Evolutionary conservation across 2,888 invertebrate species (phyloP).

Genomic region (Drosophila hamatofila): DNA sequence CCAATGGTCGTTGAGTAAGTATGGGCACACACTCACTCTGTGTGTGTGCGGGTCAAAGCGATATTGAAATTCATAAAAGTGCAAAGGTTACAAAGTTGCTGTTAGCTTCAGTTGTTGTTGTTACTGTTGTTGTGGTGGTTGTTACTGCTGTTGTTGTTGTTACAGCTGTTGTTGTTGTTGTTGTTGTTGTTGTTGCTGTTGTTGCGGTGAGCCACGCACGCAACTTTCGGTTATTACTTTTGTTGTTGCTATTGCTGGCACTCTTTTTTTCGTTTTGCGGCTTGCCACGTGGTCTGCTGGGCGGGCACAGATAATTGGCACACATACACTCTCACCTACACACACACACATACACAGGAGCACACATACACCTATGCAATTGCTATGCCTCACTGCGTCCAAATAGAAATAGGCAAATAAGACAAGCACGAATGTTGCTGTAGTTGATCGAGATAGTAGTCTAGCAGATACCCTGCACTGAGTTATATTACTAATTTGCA

Average conservation of each 20-base stretch:
- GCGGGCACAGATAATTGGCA: constrained; percentile 60
- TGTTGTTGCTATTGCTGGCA: constrained; percentile 14
- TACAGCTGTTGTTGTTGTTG: background rate
- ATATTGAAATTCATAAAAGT: constrained; percentile 71
- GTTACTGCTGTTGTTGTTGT: background rate
- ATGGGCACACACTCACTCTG: constrained; percentile 11
- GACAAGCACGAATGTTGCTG: constrained; percentile 3
- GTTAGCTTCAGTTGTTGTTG: constrained; percentile 27
- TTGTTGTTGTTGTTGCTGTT: constrained; percentile 9
- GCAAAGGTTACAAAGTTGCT: constrained; percentile 73
- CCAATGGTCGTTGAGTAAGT: constrained; percentile 44
- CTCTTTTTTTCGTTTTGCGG: constrained; percentile 43
- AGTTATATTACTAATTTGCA: too few relatives aligned
- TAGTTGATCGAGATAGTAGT: background rate
- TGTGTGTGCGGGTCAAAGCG: constrained; percentile 46
- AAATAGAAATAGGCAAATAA: constrained; percentile 15
- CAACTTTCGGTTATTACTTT: constrained; percentile 52
- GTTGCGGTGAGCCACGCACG: constrained; percentile 40
- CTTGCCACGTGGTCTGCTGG: constrained; percentile 56
- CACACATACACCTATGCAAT: background rate
- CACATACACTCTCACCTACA: constrained; percentile 25
- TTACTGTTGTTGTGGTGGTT: background rate
- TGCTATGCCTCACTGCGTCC: constrained; percentile 21
- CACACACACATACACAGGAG: constrained; percentile 10
- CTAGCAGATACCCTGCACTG: constrained; percentile 1